Base-by-base conservation (phyloP, 2,888 invertebrate species). In the Cheilosia vernalis region DNA sequence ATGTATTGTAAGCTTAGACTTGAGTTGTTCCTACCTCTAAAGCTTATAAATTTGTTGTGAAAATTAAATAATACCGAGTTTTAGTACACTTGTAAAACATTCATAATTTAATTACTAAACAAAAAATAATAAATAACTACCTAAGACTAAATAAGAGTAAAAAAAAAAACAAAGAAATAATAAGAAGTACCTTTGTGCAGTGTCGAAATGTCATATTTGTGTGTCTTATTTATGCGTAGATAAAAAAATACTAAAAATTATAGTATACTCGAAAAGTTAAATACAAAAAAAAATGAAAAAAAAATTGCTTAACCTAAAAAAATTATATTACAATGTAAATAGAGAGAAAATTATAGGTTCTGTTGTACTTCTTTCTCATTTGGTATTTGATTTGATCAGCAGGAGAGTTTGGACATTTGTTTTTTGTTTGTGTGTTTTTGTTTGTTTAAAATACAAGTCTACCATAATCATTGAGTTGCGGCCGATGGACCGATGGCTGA, bases 401-500 rank as follows among this genome's bases (percentile, higher is more conserved):
- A 64, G 76, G 58, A 70, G 37, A 58, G 21, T 27, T 21, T 53
- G 27, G 55, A 61, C 30, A 7, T 6, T 51, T 27, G 5, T 9
- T 33, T 44, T 27, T 63, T 17, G n/a, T 15, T 21, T 40, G 17
- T 30, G 21, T 15, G 21, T 13, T 51, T 21, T 6, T 19, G n/a
- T 17, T 53, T 44, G 15, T 56, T 76, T 76, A 84, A 66, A 88
- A 88, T 44, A 87, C 80, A 77, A 88, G 86, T 44, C 89, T 88
- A 33, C 90, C 90, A 80, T 90, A 90, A 81, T 90, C 90, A 70
- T 90, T 90, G 55, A 89, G 89, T 53, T 89, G 88, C 44, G 90
- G 82, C 66, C 88, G 86, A 17, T 17, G 47, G 47, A 81, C 87
- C 87, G 88, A 87, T 87, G 88, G 88, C 88, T 88, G 77, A 88